Base-by-base conservation (phyloP, 2,797 vertebrate genomes). In the Aselliscus stoliczkanus region DNA sequence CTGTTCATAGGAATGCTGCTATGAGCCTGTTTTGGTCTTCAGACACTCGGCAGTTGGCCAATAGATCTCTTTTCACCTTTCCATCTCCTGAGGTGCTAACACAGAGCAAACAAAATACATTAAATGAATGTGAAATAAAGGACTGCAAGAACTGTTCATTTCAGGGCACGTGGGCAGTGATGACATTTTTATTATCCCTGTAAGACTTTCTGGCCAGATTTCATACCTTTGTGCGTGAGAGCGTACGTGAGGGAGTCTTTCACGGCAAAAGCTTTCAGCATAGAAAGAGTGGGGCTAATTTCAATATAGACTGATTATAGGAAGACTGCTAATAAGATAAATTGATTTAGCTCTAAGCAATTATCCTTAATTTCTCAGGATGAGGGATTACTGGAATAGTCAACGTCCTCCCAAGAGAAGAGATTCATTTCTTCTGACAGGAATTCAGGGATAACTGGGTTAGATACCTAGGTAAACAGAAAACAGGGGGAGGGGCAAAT, bases 291-390 rank as follows among this genome's bases (percentile, higher is more conserved):
- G 9, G 65, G 77, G n/a, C 58, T 65, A 10, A 14, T 70, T 79
- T 75, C 5, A 0, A 27, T 39, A 34, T 5, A 25, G 76, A 50
- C 56, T 9, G 13, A 17, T 47, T 47, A 52, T 25, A 37, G 52
- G 52, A 60, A 62, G 56, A 27, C 31, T 27, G 44, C 72, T 69
- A 95, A 82, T 67, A 62, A 86, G 80, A 75, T 47, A 64, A 47
- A 54, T 42, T 34, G 42, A 64, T 47, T 91, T 89, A 37, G 37
- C 86, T 70, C 80, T 62, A 72, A 87, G 72, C 90, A 86, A 86
- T 89, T 50, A 77, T 14, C 87, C 88, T 88, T 81, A 29, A 50
- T 95, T 93, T 96, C 86, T 95, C 90, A 88, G 75, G 82, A 85
- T 60, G 27, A 86, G 52, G 81, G 94, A 87, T 80, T 86, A 79